Evolutionary conservation across 2,888 invertebrate species (phyloP).

Genomic region (Drosophila villosipedis): DNA sequence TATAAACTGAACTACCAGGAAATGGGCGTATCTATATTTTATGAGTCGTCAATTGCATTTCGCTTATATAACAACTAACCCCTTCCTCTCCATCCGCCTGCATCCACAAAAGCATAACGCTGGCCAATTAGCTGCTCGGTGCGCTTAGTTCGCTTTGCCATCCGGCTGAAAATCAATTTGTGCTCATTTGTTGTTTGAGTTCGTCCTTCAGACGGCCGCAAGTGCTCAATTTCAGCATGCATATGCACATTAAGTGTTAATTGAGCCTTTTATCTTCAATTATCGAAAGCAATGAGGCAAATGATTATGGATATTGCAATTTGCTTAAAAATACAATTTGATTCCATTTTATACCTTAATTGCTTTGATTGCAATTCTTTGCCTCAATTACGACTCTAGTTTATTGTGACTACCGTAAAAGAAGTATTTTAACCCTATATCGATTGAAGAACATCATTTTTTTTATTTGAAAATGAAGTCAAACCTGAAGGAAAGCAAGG

Average conservation of each 20-base stretch:
- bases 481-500: not conserved
- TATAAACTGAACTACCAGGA: conserved; percentile 24
- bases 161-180: conserved; percentile 28
- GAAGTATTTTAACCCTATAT: not conserved
- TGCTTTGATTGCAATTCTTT: not conserved
- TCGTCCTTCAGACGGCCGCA: conserved; percentile 7
- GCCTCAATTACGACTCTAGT: no score
- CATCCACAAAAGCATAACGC: not conserved
- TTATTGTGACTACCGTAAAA: not conserved
- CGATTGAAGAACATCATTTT: not conserved
- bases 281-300: not conserved
- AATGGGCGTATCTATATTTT: conserved; percentile 66
- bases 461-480: not conserved
- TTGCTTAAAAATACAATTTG: not conserved
- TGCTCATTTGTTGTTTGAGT: conserved; percentile 24
- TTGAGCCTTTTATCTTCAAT: conserved; percentile 5
- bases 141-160: not conserved
- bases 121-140: not conserved
- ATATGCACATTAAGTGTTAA: conserved; percentile 21
- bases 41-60: conserved; percentile 66
- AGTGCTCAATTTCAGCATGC: conserved; percentile 6
- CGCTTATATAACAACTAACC: not conserved
- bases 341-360: not conserved
- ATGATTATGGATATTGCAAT: not conserved
- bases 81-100: not conserved